Base-by-base conservation (phyloP, 2,113 vertebrate species). In the Argyrosomus japonicus region DNA sequence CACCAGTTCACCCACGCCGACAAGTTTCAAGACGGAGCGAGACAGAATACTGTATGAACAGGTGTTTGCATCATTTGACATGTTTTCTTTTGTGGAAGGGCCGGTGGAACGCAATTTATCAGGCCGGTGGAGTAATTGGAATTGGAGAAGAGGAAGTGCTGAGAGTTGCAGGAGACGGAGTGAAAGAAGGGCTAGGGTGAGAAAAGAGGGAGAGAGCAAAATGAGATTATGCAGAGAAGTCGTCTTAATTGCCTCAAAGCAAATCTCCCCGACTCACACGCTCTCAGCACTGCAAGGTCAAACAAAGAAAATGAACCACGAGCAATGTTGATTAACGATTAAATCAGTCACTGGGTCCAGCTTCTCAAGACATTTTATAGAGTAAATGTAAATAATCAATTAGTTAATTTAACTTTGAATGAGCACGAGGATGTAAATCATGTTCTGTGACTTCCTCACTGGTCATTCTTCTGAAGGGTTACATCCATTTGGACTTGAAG, bases 121-220 rank as follows among this genome's bases (percentile, higher is more conserved):
- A 58, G 32, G 43, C n/a, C 13, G 7, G 53, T 61, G 1, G 4
- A 87, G 71, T 72, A 82, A 83, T 68, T 77, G 69, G 58, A 78
- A 67, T 8, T 27, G 4, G 32, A 67, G 50, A 71, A 54, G 43
- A 29, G 60, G 40, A 75, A 54, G 43, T 18, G 68, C 7, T 64
- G 68, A 57, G 25, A n/a, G 54, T 11, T 23, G 57, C 18, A n/a
- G 27, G 18, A 56, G 65, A 15, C 51, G 48, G 54, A 7, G 47
- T 47, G 19, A 23, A 27, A 27, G 40, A 47, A 3, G 12, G n/a
- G 2, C 15, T 27, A 14, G 36, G 29, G 2, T 56, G 45, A 58
- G n/a, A 77, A 27, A 48, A 53, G 73, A 15, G 60, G 25, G 54
- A 6, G n/a, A 54, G 2, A n/a, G 27, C 60, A 17, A 62, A 17